A percentile compares a stretch with the other conserved stretches of the same genome.
phyloP scores from a whole-genome alignment of 2,888 invertebrate species.

The Desoria tigrina region DNA sequence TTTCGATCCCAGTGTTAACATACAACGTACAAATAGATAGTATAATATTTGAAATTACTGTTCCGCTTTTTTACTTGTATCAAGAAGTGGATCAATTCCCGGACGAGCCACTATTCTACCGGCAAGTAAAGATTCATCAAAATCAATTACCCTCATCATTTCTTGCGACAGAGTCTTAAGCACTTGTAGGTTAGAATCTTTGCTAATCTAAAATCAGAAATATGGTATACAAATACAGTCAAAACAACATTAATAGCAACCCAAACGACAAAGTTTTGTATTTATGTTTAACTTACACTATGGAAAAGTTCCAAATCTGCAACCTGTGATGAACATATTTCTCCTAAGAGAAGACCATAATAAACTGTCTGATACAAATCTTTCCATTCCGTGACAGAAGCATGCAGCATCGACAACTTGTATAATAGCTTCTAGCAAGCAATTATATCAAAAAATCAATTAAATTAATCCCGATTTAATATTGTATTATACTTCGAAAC shows the following conservation, averaged over 20 bases:
- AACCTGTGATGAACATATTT: constrained; percentile 60
- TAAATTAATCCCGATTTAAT: neutral
- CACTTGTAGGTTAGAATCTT: constrained; percentile 19
- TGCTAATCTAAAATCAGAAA: constrained; percentile 23
- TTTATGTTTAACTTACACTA: neutral
- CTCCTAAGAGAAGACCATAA: constrained; percentile 69
- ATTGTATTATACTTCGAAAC: constrained; percentile 50
- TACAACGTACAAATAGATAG: constrained; percentile 27
- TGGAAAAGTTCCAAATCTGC: neutral
- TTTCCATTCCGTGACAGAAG: constrained; percentile 69
- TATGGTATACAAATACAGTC: neutral
- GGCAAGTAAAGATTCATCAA: constrained; percentile 64
- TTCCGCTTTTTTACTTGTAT: constrained; percentile 69
- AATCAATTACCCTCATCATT: constrained; percentile 73
- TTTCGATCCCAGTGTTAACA: neutral
- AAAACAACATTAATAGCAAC: no score
- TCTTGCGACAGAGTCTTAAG: constrained; percentile 66
- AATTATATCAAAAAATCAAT: constrained; percentile 27
- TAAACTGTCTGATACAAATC: constrained; percentile 70
- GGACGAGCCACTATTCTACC: constrained; percentile 73
- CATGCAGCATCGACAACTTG: constrained; percentile 67
- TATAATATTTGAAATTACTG: no score
- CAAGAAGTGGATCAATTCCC: constrained; percentile 74
- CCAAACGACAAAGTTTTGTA: no score
- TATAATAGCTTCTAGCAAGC: constrained; percentile 63